phyloP scores from a whole-genome alignment of 2,888 invertebrate genomes.

The Hypselothyrea guttata region DNA sequence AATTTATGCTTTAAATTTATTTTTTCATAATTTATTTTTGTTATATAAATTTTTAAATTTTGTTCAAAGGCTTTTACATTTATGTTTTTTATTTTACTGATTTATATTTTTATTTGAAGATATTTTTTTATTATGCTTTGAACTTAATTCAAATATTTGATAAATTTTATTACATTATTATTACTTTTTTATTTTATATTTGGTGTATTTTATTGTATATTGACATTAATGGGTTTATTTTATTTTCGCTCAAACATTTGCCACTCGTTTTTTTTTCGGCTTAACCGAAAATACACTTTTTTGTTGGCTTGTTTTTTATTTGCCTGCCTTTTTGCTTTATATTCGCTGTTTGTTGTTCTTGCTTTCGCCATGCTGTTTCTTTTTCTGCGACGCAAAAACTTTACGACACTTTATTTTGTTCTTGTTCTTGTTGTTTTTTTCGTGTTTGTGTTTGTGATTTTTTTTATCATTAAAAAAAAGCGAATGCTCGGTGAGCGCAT shows the following conservation, averaged over 20 bases:
- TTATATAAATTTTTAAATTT: no score
- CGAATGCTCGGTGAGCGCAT: constrained; percentile 36
- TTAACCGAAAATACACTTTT: constrained; percentile 22
- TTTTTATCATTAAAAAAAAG: constrained; percentile 21
- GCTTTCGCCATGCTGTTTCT: constrained; percentile 24
- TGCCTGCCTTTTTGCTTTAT: constrained; percentile 12
- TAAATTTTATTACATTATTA: no score
- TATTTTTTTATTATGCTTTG: no score
- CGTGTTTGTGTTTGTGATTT: constrained; percentile 13
- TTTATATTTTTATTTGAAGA: no score
- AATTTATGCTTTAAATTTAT: no score
- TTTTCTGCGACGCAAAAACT: constrained; percentile 75
- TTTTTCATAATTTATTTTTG: no score
- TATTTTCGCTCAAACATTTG: not conserved
- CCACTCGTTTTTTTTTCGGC: constrained; percentile 30
- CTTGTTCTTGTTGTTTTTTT: constrained; percentile 27
- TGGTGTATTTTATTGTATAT: no score
- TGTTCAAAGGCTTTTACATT: no score
- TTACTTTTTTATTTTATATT: no score
- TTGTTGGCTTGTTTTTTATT: constrained; percentile 11
- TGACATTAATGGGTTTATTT: no score
- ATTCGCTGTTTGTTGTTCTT: constrained; percentile 12
- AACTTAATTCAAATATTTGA: no score
- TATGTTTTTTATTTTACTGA: no score
- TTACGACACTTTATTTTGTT: constrained; percentile 62